A percentile compares a stretch with the other conserved stretches of the same genome.
phyloP scores from a whole-genome alignment of 1,140 invertebrate genomes.

The Zophobas morio region DNA sequence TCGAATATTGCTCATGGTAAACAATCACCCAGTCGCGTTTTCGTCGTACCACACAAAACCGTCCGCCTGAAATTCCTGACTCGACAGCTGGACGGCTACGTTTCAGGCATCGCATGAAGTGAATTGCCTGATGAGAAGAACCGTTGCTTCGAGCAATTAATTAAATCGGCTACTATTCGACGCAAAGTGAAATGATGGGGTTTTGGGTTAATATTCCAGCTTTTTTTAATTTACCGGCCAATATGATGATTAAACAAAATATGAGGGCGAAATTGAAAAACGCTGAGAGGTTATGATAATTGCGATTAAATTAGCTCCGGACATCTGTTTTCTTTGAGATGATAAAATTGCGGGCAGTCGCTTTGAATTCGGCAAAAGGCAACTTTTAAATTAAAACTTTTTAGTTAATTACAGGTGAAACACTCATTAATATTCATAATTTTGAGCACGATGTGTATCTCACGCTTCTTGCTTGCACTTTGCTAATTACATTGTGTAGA shows the following conservation, averaged over 20 bases:
- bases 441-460: slow-evolving; percentile 29
- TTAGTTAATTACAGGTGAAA: slow-evolving; percentile 35
- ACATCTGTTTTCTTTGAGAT: slow-evolving; percentile 16
- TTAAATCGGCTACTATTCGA: slow-evolving; percentile 38
- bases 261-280: neutral
- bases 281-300: neutral
- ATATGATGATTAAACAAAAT: slow-evolving; percentile 24
- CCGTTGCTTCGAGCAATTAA: slow-evolving; percentile 45
- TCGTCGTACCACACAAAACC: neutral
- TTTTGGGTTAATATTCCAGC: slow-evolving; percentile 9
- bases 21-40: slow-evolving; percentile 17
- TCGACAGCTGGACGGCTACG: slow-evolving; percentile 12
- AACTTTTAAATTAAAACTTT: slow-evolving; percentile 41
- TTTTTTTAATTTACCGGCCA: slow-evolving; percentile 16
- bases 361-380: slow-evolving; percentile 23
- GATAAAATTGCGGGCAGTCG: slow-evolving; percentile 3
- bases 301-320: slow-evolving; percentile 8
- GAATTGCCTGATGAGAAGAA: slow-evolving; percentile 48
- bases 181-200: slow-evolving; percentile 12
- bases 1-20: slow-evolving; percentile 49
- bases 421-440: slow-evolving; percentile 42
- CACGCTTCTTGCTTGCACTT: slow-evolving; percentile 39
- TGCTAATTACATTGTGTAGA: slow-evolving; percentile 37
- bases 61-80: slow-evolving; percentile 21
- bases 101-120: slow-evolving; percentile 43